A percentile compares a stretch with the other conserved stretches of the same genome.
Evolutionary conservation across 2,113 vertebrate genomes (phyloP).

Genomic region (Sprattus sprattus): DNA sequence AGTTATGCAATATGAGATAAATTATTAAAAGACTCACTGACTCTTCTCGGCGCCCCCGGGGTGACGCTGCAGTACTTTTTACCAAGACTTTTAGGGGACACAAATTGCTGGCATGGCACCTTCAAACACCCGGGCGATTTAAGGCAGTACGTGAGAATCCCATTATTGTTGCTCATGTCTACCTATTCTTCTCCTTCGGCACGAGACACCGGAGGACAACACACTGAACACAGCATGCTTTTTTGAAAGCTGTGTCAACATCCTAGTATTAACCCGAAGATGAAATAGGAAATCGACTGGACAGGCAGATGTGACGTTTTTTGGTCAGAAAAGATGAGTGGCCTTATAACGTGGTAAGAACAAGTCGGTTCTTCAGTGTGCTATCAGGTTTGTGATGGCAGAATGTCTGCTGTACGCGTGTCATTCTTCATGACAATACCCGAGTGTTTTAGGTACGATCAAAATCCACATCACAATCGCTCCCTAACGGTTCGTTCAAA

Average conservation of each 20-base stretch:
- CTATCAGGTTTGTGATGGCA: neutral
- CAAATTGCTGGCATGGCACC: neutral
- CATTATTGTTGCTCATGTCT: neutral
- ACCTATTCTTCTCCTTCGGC: neutral
- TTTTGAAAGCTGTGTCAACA: neutral
- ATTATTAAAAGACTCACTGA: conserved; percentile 39
- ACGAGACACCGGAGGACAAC: neutral
- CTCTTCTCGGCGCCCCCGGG: neutral
- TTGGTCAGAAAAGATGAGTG: neutral
- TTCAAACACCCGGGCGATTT: neutral
- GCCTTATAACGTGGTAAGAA: neutral
- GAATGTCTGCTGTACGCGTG: neutral
- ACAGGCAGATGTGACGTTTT: neutral
- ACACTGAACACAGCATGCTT: neutral
- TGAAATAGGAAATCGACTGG: neutral
- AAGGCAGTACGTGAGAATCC: neutral
- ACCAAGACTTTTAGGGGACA: neutral
- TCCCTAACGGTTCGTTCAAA: neutral
- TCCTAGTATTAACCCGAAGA: neutral
- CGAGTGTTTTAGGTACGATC: neutral
- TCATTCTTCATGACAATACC: neutral
- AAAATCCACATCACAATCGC: neutral
- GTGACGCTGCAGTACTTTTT: conserved; percentile 10
- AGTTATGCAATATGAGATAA: conserved; percentile 45
- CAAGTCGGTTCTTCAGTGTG: too few species aligned